phyloP scores from a whole-genome alignment of 1,140 invertebrate genomes.

The Daktulosphaira vitifoliae region DNA sequence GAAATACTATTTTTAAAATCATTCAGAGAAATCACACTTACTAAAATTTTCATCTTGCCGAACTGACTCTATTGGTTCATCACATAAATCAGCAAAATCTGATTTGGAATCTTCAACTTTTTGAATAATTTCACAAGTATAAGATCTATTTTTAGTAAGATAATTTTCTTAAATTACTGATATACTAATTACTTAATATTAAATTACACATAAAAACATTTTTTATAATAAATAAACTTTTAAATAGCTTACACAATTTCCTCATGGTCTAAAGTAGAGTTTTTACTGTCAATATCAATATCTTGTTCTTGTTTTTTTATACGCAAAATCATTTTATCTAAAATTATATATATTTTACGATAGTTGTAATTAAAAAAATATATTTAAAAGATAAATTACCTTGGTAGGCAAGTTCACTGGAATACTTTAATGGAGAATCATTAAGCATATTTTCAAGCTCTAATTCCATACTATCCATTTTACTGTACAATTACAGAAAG shows the following conservation, averaged over 20 bases:
- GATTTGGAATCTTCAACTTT: conserved; percentile 14
- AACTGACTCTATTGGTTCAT: conserved; percentile 16
- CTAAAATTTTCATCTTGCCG: conserved; percentile 30
- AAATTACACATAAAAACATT: background rate
- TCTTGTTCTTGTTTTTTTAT: conserved; percentile 11
- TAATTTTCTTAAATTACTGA: background rate
- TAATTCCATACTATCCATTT: background rate
- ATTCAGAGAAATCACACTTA: too few relatives aligned
- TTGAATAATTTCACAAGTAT: conserved; percentile 22
- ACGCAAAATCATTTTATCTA: conserved; percentile 24
- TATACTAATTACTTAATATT: too few relatives aligned
- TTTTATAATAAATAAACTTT: background rate
- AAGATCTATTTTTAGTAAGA: background rate
- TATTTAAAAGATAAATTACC: background rate
- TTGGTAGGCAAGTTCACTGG: conserved; percentile 10
- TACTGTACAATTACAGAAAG: too few relatives aligned
- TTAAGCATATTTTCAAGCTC: conserved; percentile 9
- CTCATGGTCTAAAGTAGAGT: background rate
- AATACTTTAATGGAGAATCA: background rate
- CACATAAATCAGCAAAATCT: background rate
- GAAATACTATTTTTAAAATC: too few relatives aligned
- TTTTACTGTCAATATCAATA: conserved; percentile 5
- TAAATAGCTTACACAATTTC: conserved; percentile 16
- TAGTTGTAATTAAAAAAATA: too few relatives aligned
- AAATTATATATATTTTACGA: background rate